Evolutionary conservation across 1,140 invertebrate species (phyloP).

Genomic region (Holcopasites calliopsidis): DNA sequence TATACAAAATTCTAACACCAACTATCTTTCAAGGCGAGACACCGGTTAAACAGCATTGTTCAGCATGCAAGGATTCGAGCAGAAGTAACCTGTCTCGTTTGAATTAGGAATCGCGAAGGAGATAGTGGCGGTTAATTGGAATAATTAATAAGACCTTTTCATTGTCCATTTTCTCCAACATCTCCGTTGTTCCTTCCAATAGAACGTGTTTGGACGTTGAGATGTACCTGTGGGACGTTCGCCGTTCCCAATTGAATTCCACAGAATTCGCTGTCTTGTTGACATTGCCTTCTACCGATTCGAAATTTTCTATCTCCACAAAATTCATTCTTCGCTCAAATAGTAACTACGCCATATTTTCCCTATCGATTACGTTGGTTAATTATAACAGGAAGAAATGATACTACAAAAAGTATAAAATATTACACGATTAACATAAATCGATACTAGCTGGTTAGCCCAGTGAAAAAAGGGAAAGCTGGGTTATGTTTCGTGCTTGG

Average conservation of each 20-base stretch:
- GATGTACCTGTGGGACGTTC: slow-evolving; percentile 30
- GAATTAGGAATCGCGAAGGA: slow-evolving; percentile 55
- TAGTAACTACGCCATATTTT: too few species aligned
- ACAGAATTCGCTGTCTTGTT: slow-evolving; percentile 32
- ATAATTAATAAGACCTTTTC: slow-evolving; percentile 61
- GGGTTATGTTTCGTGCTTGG: neutral
- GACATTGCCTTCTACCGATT: slow-evolving; percentile 25
- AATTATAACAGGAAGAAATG: too few species aligned
- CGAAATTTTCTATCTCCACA: neutral
- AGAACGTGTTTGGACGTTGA: slow-evolving; percentile 36
- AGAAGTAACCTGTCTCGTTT: slow-evolving; percentile 16
- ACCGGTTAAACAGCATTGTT: neutral
- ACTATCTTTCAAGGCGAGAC: too few species aligned
- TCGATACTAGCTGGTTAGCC: too few species aligned
- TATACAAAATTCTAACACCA: too few species aligned
- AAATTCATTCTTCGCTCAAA: too few species aligned
- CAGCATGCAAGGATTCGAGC: neutral
- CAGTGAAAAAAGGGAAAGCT: too few species aligned
- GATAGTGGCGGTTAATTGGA: slow-evolving; percentile 60
- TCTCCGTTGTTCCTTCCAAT: slow-evolving; percentile 40
- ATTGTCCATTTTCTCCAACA: slow-evolving; percentile 49
- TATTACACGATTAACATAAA: too few species aligned
- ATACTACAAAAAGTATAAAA: too few species aligned
- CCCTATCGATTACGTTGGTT: too few species aligned
- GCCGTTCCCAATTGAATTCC: slow-evolving; percentile 49